A percentile compares a stretch with the other conserved stretches of the same genome.
phyloP scores from a whole-genome alignment of 2,888 invertebrate genomes.

The Erebia ligea region DNA sequence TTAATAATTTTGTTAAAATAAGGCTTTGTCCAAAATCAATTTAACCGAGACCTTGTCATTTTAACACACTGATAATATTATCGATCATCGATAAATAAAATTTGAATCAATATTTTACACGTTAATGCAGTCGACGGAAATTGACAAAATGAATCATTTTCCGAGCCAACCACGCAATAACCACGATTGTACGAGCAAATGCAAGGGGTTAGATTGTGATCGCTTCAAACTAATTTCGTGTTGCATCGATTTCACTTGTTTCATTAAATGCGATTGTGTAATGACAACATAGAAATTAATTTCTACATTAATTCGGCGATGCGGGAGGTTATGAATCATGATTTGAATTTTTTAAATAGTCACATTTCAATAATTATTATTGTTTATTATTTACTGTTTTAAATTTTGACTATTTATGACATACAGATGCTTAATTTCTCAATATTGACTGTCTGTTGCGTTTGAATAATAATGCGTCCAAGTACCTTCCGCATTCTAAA shows the following conservation, averaged over 20 bases:
- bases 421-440: too few relatives aligned
- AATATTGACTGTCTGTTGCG: too few relatives aligned
- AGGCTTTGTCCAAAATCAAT: background rate
- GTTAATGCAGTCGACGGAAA: constrained; percentile 40
- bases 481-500: too few relatives aligned
- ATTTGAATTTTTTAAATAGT: too few relatives aligned
- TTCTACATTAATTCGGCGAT: background rate
- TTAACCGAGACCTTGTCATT: background rate
- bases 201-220: constrained; percentile 56
- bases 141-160: constrained; percentile 40
- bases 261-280: constrained; percentile 21
- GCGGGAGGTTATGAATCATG: too few relatives aligned
- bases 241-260: constrained; percentile 39
- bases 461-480: too few relatives aligned
- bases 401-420: too few relatives aligned
- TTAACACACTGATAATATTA: background rate
- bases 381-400: too few relatives aligned
- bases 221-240: constrained; percentile 65
- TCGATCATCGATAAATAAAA: background rate
- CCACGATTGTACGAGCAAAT: constrained; percentile 12
- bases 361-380: too few relatives aligned
- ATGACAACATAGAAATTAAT: constrained; percentile 4
- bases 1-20: background rate
- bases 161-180: constrained; percentile 27
- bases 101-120: background rate